These are phyloP conservation scores for Anodontia alba DNA, from an alignment of 2,888 invertebrate genomes.

Conservation along the genomic window DNA sequence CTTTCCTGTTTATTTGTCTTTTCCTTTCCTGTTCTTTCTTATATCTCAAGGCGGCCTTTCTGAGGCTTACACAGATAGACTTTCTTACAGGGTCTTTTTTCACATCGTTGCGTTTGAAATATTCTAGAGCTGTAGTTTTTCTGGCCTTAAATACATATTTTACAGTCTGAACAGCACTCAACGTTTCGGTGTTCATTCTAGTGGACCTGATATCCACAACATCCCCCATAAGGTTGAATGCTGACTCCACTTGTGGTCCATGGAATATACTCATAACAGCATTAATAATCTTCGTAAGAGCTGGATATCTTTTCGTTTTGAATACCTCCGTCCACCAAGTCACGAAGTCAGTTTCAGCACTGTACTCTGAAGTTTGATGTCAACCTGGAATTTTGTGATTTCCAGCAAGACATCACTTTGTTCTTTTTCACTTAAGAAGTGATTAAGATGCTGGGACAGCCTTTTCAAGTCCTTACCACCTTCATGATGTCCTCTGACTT, in stretches of 20 bases:
- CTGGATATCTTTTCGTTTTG: background rate
- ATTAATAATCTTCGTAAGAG: background rate
- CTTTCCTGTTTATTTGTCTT: background rate
- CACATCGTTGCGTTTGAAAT: background rate
- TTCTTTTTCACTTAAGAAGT: background rate
- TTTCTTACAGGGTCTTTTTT: background rate
- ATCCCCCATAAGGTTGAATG: background rate
- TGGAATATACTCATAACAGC: background rate
- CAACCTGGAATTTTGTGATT: background rate
- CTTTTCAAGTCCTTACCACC: background rate
- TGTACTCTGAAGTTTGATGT: background rate
- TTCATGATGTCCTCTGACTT: background rate
- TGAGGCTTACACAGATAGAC: background rate
- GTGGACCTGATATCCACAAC: background rate
- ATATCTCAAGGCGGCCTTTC: background rate
- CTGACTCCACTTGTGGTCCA: background rate
- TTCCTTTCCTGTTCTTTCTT: background rate
- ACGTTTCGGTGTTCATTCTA: background rate
- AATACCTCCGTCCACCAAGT: background rate
- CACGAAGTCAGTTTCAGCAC: background rate
- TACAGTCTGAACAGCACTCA: background rate
- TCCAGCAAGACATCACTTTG: background rate
- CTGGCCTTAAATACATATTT: background rate
- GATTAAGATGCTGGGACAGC: background rate
- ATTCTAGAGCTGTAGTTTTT: background rate